Base-by-base conservation (phyloP, 2,888 invertebrate genomes). In the Pterostichus niger region DNA sequence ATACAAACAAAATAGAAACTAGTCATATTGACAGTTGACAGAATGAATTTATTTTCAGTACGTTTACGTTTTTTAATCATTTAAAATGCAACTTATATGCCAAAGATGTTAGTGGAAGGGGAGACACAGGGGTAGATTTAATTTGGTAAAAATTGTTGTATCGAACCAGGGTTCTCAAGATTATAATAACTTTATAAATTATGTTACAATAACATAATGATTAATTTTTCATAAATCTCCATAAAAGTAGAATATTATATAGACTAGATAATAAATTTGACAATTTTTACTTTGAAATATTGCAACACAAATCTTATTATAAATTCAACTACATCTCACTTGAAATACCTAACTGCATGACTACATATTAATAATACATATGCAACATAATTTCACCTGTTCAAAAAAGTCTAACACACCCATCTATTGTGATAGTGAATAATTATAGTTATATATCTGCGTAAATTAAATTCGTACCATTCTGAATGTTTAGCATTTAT, bases 351-450 rank as follows among this genome's bases (percentile, higher is more conserved):
- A 9, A 40, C 64, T 68, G 15, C 64, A 68, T 68, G 40, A n/a
- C 40, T 68, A 68, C 64, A 35, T 44, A 71, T 71, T 71, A 44
- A 71, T 71, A 46, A 71, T 71, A 24, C 46, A 44, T 71, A 75
- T 52, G 40, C 31, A 75, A 31, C 33, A 75, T 75, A 75, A 75
- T 75, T 75, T 75, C 68, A 52, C 52, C 75, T 33, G 75, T 49
- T 52, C 44, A 31, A 75, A 75, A 75, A 75, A 52, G 10, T 35
- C 35, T 56, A 6, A 77, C 77, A 77, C 77, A 56, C 77, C 77
- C 77, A 56, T 77, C 77, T 77, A 77, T 77, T 77, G 77, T 77
- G 77, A 77, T 77, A 56, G 56, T 77, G 35, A 77, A 77, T 77
- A 77, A 77, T 76, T 76, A 76, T 77, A 77, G 77, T 77, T 77